Evolutionary conservation across 2,888 invertebrate species (phyloP).

Genomic region (Polylopha cassiicola): DNA sequence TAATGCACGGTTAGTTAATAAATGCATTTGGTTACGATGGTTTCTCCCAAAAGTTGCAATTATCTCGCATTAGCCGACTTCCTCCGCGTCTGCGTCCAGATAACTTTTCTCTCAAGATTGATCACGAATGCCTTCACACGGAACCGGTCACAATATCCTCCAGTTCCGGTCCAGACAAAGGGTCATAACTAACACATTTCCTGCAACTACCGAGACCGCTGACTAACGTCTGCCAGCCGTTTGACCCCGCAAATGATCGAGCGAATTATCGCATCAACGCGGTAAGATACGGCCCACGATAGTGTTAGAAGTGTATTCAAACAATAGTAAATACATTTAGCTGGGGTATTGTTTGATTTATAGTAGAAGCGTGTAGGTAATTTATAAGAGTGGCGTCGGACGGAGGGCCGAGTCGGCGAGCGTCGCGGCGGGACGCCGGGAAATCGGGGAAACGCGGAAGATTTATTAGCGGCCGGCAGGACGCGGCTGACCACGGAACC

Average conservation of each 20-base stretch:
- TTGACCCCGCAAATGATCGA: slow-evolving; percentile 38
- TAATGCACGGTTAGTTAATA: too few species aligned
- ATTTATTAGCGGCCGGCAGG: slow-evolving; percentile 65
- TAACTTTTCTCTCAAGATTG: slow-evolving; percentile 52
- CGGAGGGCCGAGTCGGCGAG: slow-evolving; percentile 23
- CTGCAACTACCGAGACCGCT: slow-evolving; percentile 46
- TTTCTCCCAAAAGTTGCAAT: slow-evolving; percentile 52
- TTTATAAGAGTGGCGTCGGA: slow-evolving; percentile 68
- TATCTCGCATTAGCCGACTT: slow-evolving; percentile 61
- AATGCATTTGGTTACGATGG: slow-evolving; percentile 11
- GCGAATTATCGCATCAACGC: slow-evolving; percentile 47
- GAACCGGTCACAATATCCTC: slow-evolving; percentile 58
- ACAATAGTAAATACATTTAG: slow-evolving; percentile 76
- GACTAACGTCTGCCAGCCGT: slow-evolving; percentile 50
- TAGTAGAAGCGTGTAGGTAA: slow-evolving; percentile 73
- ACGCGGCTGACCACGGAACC: slow-evolving; percentile 58
- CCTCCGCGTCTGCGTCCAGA: slow-evolving; percentile 43
- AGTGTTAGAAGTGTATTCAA: slow-evolving; percentile 64
- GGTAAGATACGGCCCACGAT: slow-evolving; percentile 40
- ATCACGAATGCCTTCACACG: slow-evolving; percentile 46
- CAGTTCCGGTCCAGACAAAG: slow-evolving; percentile 58
- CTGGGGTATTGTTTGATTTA: slow-evolving; percentile 71
- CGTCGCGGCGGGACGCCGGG: slow-evolving; percentile 58
- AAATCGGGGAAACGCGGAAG: slow-evolving; percentile 73
- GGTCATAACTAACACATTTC: slow-evolving; percentile 55